phyloP scores from a whole-genome alignment of 2,888 invertebrate species.

The Diarsia rubi region DNA sequence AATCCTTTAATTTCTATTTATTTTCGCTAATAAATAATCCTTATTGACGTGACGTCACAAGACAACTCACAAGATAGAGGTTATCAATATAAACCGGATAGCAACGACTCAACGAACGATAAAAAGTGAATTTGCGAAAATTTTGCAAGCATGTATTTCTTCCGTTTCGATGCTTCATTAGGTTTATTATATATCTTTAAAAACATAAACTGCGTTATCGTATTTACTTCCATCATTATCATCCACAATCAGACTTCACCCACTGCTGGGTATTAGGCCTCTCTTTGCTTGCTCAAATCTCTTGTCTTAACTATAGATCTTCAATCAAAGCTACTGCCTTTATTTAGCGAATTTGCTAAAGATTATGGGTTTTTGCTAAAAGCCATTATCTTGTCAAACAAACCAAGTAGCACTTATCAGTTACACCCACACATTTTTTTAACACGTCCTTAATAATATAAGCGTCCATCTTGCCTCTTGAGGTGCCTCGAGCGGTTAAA shows the following conservation, averaged over 20 bases:
- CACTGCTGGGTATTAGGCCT: too few species aligned
- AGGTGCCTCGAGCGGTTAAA: constrained; percentile 51
- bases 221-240: neutral
- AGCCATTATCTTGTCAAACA: constrained; percentile 17
- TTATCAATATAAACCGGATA: constrained; percentile 51
- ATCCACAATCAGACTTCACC: too few species aligned
- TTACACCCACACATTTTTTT: constrained; percentile 6
- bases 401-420: constrained; percentile 9
- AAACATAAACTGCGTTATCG: constrained; percentile 3
- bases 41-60: constrained; percentile 48
- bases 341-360: neutral
- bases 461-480: constrained; percentile 24
- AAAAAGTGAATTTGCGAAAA: constrained; percentile 30
- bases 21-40: constrained; percentile 48
- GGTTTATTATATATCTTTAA: constrained; percentile 23
- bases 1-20: constrained; percentile 47
- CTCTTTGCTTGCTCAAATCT: too few species aligned
- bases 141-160: constrained; percentile 6
- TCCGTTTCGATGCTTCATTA: constrained; percentile 10
- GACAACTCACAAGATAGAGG: constrained; percentile 33
- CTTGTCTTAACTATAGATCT: neutral
- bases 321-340: neutral
- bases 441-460: constrained; percentile 15
- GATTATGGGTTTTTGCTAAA: constrained; percentile 3
- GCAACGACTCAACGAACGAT: constrained; percentile 61